These are phyloP conservation scores for Smittia sp. DNA, from an alignment of 2,888 invertebrate genomes.

Conservation along the genomic window DNA sequence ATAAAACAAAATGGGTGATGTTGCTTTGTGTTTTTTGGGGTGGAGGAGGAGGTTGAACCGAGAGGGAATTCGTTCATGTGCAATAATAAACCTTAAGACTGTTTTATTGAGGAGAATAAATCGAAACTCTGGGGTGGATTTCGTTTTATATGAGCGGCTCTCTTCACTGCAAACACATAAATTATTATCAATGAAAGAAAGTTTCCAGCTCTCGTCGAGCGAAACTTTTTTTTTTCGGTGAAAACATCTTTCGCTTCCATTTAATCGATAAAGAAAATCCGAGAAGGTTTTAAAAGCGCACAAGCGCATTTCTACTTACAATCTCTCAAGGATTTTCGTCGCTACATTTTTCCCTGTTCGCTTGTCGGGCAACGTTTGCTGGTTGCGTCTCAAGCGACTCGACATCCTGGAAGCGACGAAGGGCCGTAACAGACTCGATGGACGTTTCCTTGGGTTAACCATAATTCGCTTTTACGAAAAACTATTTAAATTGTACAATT, in stretches of 20 bases:
- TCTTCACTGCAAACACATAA: background rate
- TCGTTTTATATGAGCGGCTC: background rate
- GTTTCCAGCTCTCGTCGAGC: background rate
- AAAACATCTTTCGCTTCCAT: constrained; percentile 12
- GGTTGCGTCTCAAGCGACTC: no score
- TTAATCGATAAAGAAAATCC: constrained; percentile 16
- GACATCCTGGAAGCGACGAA: no score
- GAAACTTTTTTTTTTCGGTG: constrained; percentile 17
- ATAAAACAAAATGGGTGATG: constrained; percentile 31
- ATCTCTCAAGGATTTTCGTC: background rate
- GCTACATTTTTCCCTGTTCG: background rate
- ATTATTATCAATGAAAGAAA: constrained; percentile 17
- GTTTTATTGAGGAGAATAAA: background rate
- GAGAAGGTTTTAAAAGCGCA: constrained; percentile 12
- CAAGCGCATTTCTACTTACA: background rate
- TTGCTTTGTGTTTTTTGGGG: background rate
- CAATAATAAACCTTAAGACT: constrained; percentile 8
- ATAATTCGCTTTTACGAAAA: constrained; percentile 22
- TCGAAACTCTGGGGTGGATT: background rate
- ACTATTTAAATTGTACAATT: constrained; percentile 32
- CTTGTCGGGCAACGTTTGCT: background rate
- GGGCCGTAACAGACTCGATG: background rate
- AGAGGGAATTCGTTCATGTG: background rate
- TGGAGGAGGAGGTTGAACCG: background rate
- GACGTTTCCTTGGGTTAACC: constrained; percentile 20